phyloP scores from a whole-genome alignment of 2,797 vertebrate genomes.

The Silurus aristotelis region DNA sequence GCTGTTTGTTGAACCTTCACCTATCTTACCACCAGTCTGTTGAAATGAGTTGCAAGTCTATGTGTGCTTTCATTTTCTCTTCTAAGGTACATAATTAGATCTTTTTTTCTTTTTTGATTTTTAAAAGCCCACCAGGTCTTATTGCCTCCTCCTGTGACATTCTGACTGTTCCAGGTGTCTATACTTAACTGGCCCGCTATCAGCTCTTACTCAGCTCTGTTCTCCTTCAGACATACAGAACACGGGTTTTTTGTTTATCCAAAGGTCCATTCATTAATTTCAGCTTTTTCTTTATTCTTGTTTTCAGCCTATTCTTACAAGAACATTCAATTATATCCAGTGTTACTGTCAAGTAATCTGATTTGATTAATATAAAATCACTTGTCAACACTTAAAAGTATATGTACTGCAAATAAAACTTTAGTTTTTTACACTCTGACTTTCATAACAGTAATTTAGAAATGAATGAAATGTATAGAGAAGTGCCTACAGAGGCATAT shows the following conservation, averaged over 20 bases:
- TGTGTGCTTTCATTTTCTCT: neutral
- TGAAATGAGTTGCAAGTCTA: neutral
- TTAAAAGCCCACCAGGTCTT: conserved; percentile 9
- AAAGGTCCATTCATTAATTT: neutral
- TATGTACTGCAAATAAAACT: no score
- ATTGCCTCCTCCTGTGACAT: conserved; percentile 31
- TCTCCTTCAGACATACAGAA: conserved; percentile 1
- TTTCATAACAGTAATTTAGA: neutral
- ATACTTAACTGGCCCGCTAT: conserved; percentile 47
- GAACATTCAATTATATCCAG: neutral
- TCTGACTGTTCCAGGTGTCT: conserved; percentile 46
- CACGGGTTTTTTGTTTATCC: neutral
- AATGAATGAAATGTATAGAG: conserved; percentile 7
- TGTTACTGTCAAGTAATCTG: neutral
- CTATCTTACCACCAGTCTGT: conserved; percentile 8
- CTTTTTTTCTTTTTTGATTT: neutral
- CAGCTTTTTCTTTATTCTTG: neutral
- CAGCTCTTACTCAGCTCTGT: conserved; percentile 20
- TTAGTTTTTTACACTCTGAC: neutral
- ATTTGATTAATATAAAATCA: neutral
- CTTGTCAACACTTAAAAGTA: neutral
- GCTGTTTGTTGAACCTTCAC: neutral
- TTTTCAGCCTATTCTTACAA: neutral
- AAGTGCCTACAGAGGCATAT: neutral
- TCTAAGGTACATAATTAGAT: neutral